These are phyloP conservation scores for Centropus bengalensis DNA, from an alignment of 2,113 vertebrate species.

Conservation along the genomic window DNA sequence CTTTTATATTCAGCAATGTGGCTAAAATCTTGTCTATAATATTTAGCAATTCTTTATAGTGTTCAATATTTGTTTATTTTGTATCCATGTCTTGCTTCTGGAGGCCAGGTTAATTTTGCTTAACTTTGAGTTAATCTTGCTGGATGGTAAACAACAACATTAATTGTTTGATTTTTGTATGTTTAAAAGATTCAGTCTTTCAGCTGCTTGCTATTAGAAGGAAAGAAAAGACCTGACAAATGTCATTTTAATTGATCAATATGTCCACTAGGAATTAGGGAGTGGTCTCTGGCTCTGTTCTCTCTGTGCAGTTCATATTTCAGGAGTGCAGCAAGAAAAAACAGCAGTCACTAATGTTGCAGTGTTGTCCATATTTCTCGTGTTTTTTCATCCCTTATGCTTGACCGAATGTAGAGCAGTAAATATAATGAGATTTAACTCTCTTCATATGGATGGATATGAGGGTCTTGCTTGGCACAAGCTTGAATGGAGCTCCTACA, in stretches of 20 bases:
- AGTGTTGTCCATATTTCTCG: background rate
- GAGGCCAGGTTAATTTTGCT: background rate
- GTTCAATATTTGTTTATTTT: slow-evolving; percentile 19
- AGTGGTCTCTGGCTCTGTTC: slow-evolving; percentile 76
- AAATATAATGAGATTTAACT: slow-evolving; percentile 6
- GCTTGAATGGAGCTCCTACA: slow-evolving; percentile 44
- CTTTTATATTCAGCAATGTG: background rate
- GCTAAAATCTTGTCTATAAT: background rate
- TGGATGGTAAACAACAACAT: background rate
- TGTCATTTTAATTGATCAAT: slow-evolving; percentile 76
- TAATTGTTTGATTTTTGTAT: slow-evolving; percentile 59
- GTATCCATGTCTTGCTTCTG: background rate
- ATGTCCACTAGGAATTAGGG: slow-evolving; percentile 80
- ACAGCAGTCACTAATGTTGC: background rate
- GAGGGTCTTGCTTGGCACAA: slow-evolving; percentile 59
- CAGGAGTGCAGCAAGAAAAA: slow-evolving; percentile 47
- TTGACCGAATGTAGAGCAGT: background rate
- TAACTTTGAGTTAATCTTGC: background rate
- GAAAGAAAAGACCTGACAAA: slow-evolving; percentile 73
- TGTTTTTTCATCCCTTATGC: background rate
- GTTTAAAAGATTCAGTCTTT: slow-evolving; percentile 50
- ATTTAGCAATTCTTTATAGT: slow-evolving; percentile 19
- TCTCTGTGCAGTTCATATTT: slow-evolving; percentile 49
- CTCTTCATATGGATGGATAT: background rate
- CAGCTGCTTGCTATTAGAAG: slow-evolving; percentile 52